Conservation (phyloP, 2,888 invertebrate genomes). For the Gortyna flavago region DNA sequence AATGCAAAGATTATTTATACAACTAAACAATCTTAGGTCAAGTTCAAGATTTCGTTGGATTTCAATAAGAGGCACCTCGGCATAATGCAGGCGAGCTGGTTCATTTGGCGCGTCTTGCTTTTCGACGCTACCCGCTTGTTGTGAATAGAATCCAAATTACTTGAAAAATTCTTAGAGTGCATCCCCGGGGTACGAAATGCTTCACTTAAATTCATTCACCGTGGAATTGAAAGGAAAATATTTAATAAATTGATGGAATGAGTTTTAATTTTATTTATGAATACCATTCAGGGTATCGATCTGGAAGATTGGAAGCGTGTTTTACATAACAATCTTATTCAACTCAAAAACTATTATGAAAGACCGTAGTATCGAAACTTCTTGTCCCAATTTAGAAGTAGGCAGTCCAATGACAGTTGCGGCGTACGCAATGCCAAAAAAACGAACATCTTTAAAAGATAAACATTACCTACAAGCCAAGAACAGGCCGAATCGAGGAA, state of each 20-base stretch:
- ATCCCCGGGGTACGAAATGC: conserved; percentile 71
- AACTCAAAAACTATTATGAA: not conserved
- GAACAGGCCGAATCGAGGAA: conserved; percentile 71
- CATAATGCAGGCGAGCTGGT: conserved; percentile 77
- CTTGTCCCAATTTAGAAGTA: conserved; percentile 25
- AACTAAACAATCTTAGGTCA: conserved; percentile 19
- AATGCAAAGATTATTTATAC: not conserved
- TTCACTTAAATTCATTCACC: conserved; percentile 73
- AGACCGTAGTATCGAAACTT: not conserved
- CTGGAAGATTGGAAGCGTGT: conserved; percentile 26
- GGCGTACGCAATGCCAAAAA: conserved; percentile 24
- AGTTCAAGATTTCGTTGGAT: conserved; percentile 40
- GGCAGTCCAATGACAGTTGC: conserved; percentile 25
- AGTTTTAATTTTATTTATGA: conserved; percentile 55
- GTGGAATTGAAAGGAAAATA: conserved; percentile 70
- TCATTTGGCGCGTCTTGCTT: conserved; percentile 82
- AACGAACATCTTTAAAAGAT: conserved; percentile 58
- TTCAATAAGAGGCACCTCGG: conserved; percentile 45
- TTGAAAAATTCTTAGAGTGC: conserved; percentile 82
- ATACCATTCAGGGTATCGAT: conserved; percentile 31
- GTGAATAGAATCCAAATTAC: conserved; percentile 88
- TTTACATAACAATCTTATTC: conserved; percentile 8
- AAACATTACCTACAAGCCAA: conserved; percentile 71
- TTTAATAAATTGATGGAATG: conserved; percentile 68
- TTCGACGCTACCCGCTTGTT: conserved; percentile 78